Conservation (phyloP, 2,888 invertebrate genomes). For the Carcina quercana region DNA sequence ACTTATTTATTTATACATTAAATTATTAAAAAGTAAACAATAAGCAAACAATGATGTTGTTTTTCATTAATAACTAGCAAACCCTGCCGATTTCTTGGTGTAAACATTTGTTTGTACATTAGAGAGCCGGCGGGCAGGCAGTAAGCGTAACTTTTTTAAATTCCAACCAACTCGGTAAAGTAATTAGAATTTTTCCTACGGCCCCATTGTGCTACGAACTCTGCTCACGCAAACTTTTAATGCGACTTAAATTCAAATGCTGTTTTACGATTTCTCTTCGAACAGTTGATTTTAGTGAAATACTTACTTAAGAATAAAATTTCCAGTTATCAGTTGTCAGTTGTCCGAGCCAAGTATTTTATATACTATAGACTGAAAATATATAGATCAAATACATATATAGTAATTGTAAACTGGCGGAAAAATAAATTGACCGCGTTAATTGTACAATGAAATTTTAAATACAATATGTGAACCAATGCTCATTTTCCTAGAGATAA, state of each 20-base stretch:
- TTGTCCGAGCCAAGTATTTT: not conserved
- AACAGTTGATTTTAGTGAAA: constrained; percentile 52
- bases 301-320: constrained; percentile 24
- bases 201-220: constrained; percentile 62
- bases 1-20: too few relatives aligned
- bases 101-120: constrained; percentile 33
- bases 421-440: too few relatives aligned
- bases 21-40: too few relatives aligned
- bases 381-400: not conserved
- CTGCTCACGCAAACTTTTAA: constrained; percentile 67
- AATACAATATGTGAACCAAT: too few relatives aligned
- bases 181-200: constrained; percentile 69
- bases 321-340: too few relatives aligned
- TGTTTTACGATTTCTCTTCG: constrained; percentile 60
- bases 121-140: constrained; percentile 29
- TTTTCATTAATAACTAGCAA: too few relatives aligned
- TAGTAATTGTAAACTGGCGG: too few relatives aligned
- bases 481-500: too few relatives aligned
- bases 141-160: constrained; percentile 56
- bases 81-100: constrained; percentile 8
- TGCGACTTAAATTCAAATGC: constrained; percentile 68
- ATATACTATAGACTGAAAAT: not conserved
- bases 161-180: constrained; percentile 58
- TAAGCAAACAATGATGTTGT: too few relatives aligned
- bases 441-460: too few relatives aligned